Conservation (phyloP, 1,140 invertebrate genomes). For the Schlechtendalia chinensis region DNA sequence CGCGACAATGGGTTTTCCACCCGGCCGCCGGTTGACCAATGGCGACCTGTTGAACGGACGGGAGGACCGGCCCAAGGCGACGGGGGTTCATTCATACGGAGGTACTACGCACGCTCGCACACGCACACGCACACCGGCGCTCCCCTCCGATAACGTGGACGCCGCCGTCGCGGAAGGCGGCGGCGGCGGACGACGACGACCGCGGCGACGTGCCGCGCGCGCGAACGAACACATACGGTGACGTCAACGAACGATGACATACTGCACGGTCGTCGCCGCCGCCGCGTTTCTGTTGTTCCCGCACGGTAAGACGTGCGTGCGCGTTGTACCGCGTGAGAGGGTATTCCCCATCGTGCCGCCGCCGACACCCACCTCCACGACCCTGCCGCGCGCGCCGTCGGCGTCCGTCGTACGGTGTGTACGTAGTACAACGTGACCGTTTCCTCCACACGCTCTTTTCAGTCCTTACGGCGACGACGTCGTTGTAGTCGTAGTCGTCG, state of each 20-base stretch:
- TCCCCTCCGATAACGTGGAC: neutral
- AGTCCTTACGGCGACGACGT: neutral
- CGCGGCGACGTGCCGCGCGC: neutral
- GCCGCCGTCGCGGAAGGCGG: neutral
- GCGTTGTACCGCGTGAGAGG: neutral
- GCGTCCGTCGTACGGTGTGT: neutral
- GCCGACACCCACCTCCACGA: neutral
- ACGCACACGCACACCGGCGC: neutral
- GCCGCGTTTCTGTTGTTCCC: neutral
- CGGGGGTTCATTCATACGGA: slow-evolving; percentile 40
- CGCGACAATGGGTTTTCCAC: slow-evolving; percentile 40
- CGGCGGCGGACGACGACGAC: neutral
- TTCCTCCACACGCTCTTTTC: too few species aligned
- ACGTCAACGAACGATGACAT: slow-evolving; percentile 45
- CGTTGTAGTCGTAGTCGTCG: too few species aligned
- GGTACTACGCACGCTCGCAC: neutral
- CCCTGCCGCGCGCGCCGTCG: neutral
- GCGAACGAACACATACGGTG: slow-evolving; percentile 28
- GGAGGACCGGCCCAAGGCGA: slow-evolving; percentile 41
- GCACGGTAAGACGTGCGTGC: neutral
- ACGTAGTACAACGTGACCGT: neutral
- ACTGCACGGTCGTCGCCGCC: slow-evolving; percentile 15
- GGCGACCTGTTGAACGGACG: slow-evolving; percentile 33
- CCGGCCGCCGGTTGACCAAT: slow-evolving; percentile 45
- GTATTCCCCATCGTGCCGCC: slow-evolving; percentile 4